Evolutionary conservation across 2,888 invertebrate species (phyloP), one percentile per base, ranked within the genome.

Genomic region (Oligia fasciuncula): DNA sequence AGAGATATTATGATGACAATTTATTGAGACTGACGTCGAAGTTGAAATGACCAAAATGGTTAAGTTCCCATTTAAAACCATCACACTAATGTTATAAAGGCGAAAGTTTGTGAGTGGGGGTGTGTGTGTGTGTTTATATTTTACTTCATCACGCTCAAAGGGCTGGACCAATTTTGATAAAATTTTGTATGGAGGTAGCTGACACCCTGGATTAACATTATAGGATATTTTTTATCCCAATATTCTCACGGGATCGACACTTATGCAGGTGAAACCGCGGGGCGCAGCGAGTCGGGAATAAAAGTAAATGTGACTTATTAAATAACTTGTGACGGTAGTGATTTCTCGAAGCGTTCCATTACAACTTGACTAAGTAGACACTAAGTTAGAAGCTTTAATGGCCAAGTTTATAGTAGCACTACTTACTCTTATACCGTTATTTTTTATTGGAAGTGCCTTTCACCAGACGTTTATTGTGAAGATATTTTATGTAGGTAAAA

Each of bases 301-400:
- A 49, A 75, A 60, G 46, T 43, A 57, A 57, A 23, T 8, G 1
- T 11, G 46, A 46, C 46, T 46, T 46, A 29, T 29, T 29, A 29
- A 29, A 29, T 29, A 29, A 29, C 29, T 60, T 51, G 14, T 51
- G 51, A 4, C 49, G 5, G 5, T 23, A 14, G 13, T 11, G 14
- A 40, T 66, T 54, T 62, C 65, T 62, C 3, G 40, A 35, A 23
- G 54, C 43, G 62, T 70, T 73, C 73, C 62, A 70, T 76, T 63
- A 63, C 6, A 73, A 76, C 57, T 83, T 73, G 35, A 60, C 40
- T 83, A 73, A 75, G 68, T 75, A 66, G 17, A 35, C 17, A 70
- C 65, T 54, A 79, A 83, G 57, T 82, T 73, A 62, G 40, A 35
- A 77, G 57, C 40, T 65, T 69, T 69, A 83, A 72, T 78, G 68